Conservation (phyloP, 2,888 invertebrate species). For the Miltochrista miniata region DNA sequence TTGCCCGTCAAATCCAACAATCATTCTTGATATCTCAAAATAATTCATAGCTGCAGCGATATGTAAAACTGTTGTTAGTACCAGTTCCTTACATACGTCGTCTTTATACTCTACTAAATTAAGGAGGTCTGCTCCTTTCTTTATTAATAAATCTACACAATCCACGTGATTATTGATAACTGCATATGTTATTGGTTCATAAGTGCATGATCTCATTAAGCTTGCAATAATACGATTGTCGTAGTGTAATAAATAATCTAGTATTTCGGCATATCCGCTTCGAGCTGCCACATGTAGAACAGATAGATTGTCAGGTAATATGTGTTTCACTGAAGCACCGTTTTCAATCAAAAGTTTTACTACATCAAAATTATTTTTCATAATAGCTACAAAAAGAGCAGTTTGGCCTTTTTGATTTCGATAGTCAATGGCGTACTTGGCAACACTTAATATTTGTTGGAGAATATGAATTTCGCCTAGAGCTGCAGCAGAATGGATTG, state of each 20-base stretch:
- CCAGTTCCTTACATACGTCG: conserved; percentile 3
- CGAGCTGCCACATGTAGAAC: conserved; percentile 59
- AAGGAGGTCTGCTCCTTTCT: conserved; percentile 34
- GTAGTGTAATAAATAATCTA: conserved; percentile 6
- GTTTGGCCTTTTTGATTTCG: conserved; percentile 62
- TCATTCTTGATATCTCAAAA: conserved; percentile 47
- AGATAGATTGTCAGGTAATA: conserved; percentile 2
- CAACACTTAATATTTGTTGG: conserved; percentile 63
- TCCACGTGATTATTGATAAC: conserved; percentile 14
- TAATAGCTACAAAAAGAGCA: conserved; percentile 67
- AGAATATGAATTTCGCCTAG: conserved; percentile 66
- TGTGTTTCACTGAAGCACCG: conserved; percentile 43
- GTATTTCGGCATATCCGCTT: conserved; percentile 53
- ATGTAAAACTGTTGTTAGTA: conserved; percentile 48
- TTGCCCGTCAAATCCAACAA: conserved; percentile 53
- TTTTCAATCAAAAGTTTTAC: conserved; percentile 60
- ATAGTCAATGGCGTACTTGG: conserved; percentile 44
- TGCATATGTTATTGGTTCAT: conserved; percentile 20
- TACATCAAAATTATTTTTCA: conserved; percentile 55
- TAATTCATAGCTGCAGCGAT: conserved; percentile 62
- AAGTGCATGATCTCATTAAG: background rate
- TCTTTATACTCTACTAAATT: background rate
- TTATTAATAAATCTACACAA: conserved; percentile 32
- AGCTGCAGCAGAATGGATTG: conserved; percentile 73
- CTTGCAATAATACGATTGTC: background rate